Evolutionary conservation across 1,140 invertebrate species (phyloP), one percentile per base, ranked within the genome.

Genomic region (Drosophila pallidifrons): DNA sequence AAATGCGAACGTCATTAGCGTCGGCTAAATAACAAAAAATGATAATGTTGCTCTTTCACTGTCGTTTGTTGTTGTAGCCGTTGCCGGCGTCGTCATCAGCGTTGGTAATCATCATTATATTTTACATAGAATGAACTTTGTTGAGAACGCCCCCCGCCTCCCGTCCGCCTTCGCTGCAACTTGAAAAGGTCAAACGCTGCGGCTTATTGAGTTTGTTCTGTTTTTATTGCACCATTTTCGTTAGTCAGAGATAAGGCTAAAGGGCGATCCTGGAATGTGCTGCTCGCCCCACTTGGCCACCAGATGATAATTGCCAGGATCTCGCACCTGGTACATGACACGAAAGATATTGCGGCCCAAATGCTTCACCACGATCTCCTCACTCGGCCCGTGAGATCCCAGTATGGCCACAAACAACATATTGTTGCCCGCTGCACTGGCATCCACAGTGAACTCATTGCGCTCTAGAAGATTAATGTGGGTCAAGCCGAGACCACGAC

Each of bases 281-380:
- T 98, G 95, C 65, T 98, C 97, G 38, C 97, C 97, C 96, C 97
- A 98, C 93, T 97, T 98, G 28, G 97, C 95, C 54, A 97, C 95
- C 15, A 98, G 93, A 73, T 97, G 95, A 92, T 98, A 97, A 78
- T 97, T 96, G 13, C 97, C 97, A 72, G 95, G 93, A 79, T 98
- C 97, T 77, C 96, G 94, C 7, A 96, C 95, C 64, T 95, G 83
- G 73, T 96, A 96, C 69, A 94, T 95, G 5, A 96, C 95, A 79
- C 96, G 95, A 93, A 97, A 98, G 70, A 96, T 95, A 81, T 97
- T 96, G 16, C 95, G 94, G 5, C 97, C 97, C 73, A 95, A 93
- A 91, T 98, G 97, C 91, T 97, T 97, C 57, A 98, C 95, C 72
- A 94, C 95, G 10, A 98, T 95, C 92, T 98, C 97, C 61, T 98